Conservation (phyloP, 2,113 vertebrate species). For the Cryptomyrus ogoouensis region DNA sequence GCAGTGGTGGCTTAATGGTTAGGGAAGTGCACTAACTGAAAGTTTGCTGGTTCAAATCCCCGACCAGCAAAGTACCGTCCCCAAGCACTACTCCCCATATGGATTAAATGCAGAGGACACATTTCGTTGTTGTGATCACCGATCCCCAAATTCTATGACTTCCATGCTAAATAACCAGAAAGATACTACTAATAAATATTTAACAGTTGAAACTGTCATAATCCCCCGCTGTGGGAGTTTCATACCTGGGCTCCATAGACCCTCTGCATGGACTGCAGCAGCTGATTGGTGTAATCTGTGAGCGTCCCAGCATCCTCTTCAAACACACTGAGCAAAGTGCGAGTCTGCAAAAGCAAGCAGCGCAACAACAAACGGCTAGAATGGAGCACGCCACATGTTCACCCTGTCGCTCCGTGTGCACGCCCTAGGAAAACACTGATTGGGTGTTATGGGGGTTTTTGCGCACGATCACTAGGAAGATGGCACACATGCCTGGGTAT, state of each 20-base stretch:
- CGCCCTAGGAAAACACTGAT: not conserved
- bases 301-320: slow-evolving; percentile 95
- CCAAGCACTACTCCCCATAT: too few relatives aligned
- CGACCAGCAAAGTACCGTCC: too few relatives aligned
- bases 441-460: not conserved
- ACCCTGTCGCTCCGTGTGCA: not conserved
- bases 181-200: not conserved
- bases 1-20: too few relatives aligned
- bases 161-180: not conserved
- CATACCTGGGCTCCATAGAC: slow-evolving; percentile 94
- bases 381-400: not conserved
- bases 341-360: slow-evolving; percentile 64
- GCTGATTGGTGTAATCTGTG: slow-evolving; percentile 93
- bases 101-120: too few relatives aligned
- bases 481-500: not conserved
- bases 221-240: not conserved
- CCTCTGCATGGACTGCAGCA: slow-evolving; percentile 91
- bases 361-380: not conserved
- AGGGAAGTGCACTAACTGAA: too few relatives aligned
- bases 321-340: slow-evolving; percentile 93
- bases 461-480: not conserved
- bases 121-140: too few relatives aligned
- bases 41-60: too few relatives aligned
- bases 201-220: not conserved
- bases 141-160: too few relatives aligned